A percentile compares a stretch with the other conserved stretches of the same genome.
Conservation (phyloP, 2,888 invertebrate species). For the Isoperla grammatica region DNA sequence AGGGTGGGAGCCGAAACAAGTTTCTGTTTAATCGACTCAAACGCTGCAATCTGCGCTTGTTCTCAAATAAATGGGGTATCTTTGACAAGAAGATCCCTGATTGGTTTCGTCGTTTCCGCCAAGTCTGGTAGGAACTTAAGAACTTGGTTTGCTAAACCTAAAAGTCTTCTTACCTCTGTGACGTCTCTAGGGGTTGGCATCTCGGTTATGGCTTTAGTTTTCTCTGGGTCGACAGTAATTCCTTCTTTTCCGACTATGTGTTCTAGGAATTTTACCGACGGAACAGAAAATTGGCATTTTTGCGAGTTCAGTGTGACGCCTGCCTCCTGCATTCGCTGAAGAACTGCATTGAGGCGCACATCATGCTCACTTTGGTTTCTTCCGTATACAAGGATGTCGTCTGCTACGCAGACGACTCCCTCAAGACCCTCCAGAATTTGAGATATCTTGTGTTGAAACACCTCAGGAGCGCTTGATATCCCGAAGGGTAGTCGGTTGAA, state of each 20-base stretch:
- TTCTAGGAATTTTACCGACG: not conserved
- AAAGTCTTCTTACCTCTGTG: not conserved
- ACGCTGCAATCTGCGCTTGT: conserved; percentile 32
- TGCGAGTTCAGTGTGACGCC: not conserved
- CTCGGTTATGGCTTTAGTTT: not conserved
- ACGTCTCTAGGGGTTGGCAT: not conserved
- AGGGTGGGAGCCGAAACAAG: conserved; percentile 36
- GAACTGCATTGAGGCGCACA: not conserved
- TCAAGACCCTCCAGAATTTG: conserved; percentile 19
- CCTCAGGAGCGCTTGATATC: conserved; percentile 24
- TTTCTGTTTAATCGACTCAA: conserved; percentile 35
- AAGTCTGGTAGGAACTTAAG: conserved; percentile 23
- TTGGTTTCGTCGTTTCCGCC: conserved; percentile 31
- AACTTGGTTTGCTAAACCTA: conserved; percentile 6
- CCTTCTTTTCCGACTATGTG: conserved; percentile 2
- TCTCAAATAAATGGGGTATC: conserved; percentile 32
- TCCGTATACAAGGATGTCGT: conserved; percentile 1
- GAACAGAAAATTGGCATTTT: not conserved
- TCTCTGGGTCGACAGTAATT: not conserved
- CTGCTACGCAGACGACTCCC: not conserved
- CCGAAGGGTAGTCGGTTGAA: conserved; percentile 29
- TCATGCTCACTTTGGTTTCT: conserved; percentile 5
- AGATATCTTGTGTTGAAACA: conserved; percentile 27
- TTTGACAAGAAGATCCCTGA: conserved; percentile 33
- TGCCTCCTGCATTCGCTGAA: not conserved